phyloP scores from a whole-genome alignment of 2,888 invertebrate genomes.

The Griposia aprilina region DNA sequence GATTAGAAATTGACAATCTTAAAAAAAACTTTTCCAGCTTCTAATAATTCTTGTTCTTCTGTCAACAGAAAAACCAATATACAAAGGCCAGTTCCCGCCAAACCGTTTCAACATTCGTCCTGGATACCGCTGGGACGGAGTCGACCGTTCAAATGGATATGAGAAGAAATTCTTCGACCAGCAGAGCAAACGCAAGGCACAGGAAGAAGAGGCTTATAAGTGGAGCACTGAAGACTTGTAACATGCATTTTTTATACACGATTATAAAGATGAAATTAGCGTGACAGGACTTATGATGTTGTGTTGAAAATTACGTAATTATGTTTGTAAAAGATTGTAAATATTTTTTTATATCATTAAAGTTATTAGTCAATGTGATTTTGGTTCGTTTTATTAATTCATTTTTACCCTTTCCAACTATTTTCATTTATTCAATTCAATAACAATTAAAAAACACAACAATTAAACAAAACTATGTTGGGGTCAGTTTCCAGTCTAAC shows the following conservation, averaged over 20 bases:
- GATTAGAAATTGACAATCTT: neutral
- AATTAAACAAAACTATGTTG: too few relatives aligned
- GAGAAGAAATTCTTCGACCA: conserved; percentile 97
- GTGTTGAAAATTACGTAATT: conserved; percentile 36
- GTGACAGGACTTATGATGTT: conserved; percentile 16
- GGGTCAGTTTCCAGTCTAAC: neutral
- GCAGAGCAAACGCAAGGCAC: conserved; percentile 93
- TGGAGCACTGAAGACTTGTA: conserved; percentile 99
- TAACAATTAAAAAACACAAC: too few relatives aligned
- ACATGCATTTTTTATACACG: conserved; percentile 39
- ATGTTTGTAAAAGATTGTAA: conserved; percentile 53
- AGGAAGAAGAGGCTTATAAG: conserved; percentile 96
- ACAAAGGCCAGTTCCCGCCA: conserved; percentile 96
- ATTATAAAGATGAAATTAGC: conserved; percentile 29
- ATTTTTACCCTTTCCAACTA: too few relatives aligned
- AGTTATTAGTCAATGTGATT: conserved; percentile 37
- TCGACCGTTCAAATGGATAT: conserved; percentile 98
- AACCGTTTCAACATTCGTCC: conserved; percentile 98
- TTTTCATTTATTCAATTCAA: too few relatives aligned
- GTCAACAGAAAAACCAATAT: conserved; percentile 92
- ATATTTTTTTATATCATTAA: conserved; percentile 63
- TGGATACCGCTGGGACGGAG: conserved; percentile 99
- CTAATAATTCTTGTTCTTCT: neutral
- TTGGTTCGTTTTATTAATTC: conserved; percentile 4
- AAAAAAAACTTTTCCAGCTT: neutral